A percentile compares a stretch with the other conserved stretches of the same genome.
phyloP scores from a whole-genome alignment of 2,888 invertebrate species.

The Tetragonula carbonaria region DNA sequence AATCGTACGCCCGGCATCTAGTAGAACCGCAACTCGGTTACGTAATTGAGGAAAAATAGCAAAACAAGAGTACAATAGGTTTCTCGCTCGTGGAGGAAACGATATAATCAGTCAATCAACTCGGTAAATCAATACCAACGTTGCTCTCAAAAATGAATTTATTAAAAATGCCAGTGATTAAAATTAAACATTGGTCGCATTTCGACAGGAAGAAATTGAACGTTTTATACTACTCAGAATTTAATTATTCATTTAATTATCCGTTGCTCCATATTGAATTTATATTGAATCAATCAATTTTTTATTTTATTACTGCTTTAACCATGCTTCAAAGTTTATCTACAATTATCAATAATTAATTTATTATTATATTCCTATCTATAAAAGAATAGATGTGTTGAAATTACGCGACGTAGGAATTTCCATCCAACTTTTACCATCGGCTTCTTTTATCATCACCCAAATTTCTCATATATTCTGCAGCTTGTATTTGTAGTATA shows the following conservation, averaged over 20 bases:
- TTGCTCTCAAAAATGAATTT: neutral
- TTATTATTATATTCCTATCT: too few species aligned
- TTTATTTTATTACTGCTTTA: too few species aligned
- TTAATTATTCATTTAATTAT: too few species aligned
- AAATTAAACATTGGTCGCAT: too few species aligned
- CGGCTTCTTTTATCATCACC: neutral
- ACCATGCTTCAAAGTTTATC: too few species aligned
- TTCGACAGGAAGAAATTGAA: too few species aligned
- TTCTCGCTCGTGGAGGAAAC: neutral
- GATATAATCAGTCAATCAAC: neutral
- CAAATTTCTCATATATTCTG: constrained; percentile 10
- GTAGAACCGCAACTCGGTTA: neutral
- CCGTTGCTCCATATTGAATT: too few species aligned
- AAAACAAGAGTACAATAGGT: neutral
- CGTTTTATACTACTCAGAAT: too few species aligned
- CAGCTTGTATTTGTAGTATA: neutral
- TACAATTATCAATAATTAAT: too few species aligned
- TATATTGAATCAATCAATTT: too few species aligned
- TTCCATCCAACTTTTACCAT: neutral
- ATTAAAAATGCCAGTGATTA: neutral
- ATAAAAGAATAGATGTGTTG: too few species aligned
- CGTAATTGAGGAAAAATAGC: neutral
- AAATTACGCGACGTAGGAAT: neutral
- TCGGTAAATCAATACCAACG: neutral
- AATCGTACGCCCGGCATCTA: constrained; percentile 24